Base-by-base conservation (phyloP, 2,888 invertebrate genomes). In the Anthophora plumipes region DNA sequence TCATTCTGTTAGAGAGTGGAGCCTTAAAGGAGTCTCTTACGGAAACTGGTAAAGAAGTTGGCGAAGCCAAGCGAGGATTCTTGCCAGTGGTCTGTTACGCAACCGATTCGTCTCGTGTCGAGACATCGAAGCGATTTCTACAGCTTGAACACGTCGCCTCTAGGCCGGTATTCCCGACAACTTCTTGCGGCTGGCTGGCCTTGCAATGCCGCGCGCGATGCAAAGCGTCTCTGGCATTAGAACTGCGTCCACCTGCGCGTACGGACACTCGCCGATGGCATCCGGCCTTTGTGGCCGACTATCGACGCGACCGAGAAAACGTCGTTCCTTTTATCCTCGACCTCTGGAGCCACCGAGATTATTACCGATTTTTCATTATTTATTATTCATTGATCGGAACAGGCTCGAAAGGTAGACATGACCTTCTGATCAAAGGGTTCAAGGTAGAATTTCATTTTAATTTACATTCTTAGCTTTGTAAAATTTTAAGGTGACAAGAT, bases 131-230 rank as follows among this genome's bases (percentile, higher is more conserved):
- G 22, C 70, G 67, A 75, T 84, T 75, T 82, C 70, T 69, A 60
- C 54, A 59, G 48, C 60, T 64, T 43, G 54, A 37, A 64, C 12
- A 14, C 0, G 80, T 60, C 37, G 68, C 66, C 43, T n/a, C n/a
- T n/a, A 52, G 57, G 52, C 71, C 63, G 78, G 76, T 80, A 86
- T 78, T 84, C 83, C 54, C 50, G 77, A 17, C 60, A 79, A 54
- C 75, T 80, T 86, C 80, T 86, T 77, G 82, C 77, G 75, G 84
- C 86, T 48, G 73, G 84, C 60, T 84, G 86, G 82, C 86, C 86
- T 86, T 86, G 86, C 86, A 85, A 86, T 85, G 86, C 78, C 86
- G 75, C 59, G 74, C 60, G 74, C 74, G 61, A 85, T 81, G 83
- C 73, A 81, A 85, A 75, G 70, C 81, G 71, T 82, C 80, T 69